These are phyloP conservation scores for Hermaeophaga mercurialis DNA, from an alignment of 2,888 invertebrate species.

Conservation along the genomic window DNA sequence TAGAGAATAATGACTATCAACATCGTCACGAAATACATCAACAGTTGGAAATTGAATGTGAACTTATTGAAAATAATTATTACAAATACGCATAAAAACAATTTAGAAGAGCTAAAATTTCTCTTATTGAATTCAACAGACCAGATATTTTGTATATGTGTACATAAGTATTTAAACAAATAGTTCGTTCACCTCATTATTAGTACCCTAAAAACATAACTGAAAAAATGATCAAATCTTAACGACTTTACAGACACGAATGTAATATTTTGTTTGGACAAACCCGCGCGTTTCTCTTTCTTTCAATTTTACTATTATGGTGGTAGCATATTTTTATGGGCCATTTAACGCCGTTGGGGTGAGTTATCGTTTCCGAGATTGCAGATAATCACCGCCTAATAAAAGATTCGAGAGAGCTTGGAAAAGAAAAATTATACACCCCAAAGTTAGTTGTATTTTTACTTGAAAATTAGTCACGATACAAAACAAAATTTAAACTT, in stretches of 20 bases:
- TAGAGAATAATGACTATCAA: too few species aligned
- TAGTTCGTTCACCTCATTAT: too few species aligned
- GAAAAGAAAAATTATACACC: conserved; percentile 16
- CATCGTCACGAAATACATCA: too few species aligned
- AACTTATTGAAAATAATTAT: too few species aligned
- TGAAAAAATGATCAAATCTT: neutral
- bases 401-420: conserved; percentile 6
- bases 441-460: conserved; percentile 7
- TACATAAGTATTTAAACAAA: too few species aligned
- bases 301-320: conserved; percentile 7
- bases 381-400: conserved; percentile 4
- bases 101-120: too few species aligned
- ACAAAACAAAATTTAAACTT: neutral
- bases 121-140: too few species aligned
- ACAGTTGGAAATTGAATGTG: too few species aligned
- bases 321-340: conserved; percentile 12
- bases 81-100: too few species aligned
- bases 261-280: neutral
- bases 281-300: neutral
- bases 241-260: neutral
- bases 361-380: conserved; percentile 3
- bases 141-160: too few species aligned
- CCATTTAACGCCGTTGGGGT: conserved; percentile 2
- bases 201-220: neutral
- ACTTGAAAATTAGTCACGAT: conserved; percentile 12